Conservation (phyloP, 2,888 invertebrate genomes). For the Tubulanus polymorphus region DNA sequence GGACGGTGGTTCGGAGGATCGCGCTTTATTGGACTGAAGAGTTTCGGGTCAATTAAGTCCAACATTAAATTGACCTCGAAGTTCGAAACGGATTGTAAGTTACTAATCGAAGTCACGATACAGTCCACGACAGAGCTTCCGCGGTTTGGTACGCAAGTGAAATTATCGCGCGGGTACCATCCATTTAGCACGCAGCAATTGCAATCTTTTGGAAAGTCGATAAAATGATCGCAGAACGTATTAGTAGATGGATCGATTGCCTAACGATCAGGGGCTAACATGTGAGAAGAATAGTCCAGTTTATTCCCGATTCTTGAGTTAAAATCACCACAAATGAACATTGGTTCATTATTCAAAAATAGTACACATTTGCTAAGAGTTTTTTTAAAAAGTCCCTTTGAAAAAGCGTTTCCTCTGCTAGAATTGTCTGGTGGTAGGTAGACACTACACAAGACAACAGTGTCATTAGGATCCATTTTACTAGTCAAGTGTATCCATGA, state of each 20-base stretch:
- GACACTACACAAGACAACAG: conserved; percentile 2
- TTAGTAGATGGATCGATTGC: neutral
- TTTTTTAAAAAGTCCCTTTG: conserved; percentile 3
- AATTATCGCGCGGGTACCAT: neutral
- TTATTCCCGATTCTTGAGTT: conserved; percentile 6
- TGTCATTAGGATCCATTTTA: neutral
- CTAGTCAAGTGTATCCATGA: conserved; percentile 2
- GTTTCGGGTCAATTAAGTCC: too few species aligned
- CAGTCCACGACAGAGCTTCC: neutral
- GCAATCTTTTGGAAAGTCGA: neutral
- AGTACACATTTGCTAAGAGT: conserved; percentile 2
- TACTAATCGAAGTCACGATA: neutral
- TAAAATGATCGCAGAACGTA: neutral
- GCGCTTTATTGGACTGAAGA: too few species aligned
- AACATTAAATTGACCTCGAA: neutral
- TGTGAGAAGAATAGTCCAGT: conserved; percentile 5
- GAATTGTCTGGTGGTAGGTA: conserved; percentile 8
- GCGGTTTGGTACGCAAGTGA: neutral
- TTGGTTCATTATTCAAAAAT: conserved; percentile 3
- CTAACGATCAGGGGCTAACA: neutral
- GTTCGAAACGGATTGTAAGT: neutral
- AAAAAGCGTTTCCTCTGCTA: neutral
- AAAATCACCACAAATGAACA: conserved; percentile 10
- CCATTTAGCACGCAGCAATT: neutral
- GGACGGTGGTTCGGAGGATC: too few species aligned